These are phyloP conservation scores for Trinectes maculatus DNA, from an alignment of 2,113 vertebrate genomes.

Conservation along the genomic window DNA sequence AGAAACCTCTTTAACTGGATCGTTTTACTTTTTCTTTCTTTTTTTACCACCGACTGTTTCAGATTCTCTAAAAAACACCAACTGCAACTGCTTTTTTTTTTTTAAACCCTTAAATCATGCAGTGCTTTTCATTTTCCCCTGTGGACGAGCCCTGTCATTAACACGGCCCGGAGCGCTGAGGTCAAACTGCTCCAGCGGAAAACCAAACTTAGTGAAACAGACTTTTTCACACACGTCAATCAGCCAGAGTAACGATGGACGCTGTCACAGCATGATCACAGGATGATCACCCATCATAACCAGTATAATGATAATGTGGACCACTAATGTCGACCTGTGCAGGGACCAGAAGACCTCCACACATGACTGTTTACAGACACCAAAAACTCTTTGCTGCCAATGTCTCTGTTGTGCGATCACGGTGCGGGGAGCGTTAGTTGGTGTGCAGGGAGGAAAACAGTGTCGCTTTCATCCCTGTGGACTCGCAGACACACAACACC, in stretches of 20 bases:
- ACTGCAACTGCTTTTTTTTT: constrained; percentile 7
- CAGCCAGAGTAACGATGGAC: not conserved
- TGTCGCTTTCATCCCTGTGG: constrained; percentile 11
- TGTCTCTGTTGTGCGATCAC: constrained; percentile 23
- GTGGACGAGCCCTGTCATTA: constrained; percentile 14
- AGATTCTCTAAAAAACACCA: constrained; percentile 24
- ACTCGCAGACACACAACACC: constrained; percentile 52
- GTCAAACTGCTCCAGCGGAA: not conserved
- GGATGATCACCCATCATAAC: no score
- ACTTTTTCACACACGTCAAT: constrained; percentile 6
- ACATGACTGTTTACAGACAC: constrained; percentile 2
- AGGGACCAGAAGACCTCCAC: not conserved
- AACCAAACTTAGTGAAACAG: not conserved
- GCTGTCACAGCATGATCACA: not conserved
- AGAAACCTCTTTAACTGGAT: constrained; percentile 26
- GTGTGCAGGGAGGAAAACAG: not conserved
- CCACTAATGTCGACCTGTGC: no score
- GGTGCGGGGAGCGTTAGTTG: not conserved
- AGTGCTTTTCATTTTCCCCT: not conserved
- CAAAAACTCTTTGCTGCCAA: not conserved
- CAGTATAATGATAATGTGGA: no score
- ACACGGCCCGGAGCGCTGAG: not conserved
- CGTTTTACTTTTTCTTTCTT: not conserved
- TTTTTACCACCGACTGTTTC: constrained; percentile 32
- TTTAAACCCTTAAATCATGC: constrained; percentile 14